Conservation (phyloP, 2,888 invertebrate species). For the Eupithecia tripunctaria region DNA sequence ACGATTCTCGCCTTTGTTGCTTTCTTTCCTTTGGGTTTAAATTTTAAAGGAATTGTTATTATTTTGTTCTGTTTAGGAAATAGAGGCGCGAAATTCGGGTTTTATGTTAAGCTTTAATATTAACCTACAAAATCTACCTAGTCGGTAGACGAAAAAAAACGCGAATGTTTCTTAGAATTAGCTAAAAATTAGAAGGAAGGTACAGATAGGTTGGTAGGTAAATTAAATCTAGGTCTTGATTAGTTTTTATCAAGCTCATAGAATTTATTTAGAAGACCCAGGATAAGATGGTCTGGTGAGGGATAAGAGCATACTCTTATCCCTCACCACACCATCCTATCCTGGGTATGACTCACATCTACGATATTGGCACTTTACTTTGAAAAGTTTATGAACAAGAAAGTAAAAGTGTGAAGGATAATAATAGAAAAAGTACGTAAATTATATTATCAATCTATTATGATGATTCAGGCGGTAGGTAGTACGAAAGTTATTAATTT, state of each 20-base stretch:
- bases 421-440: too few species aligned
- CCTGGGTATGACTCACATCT: too few species aligned
- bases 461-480: too few species aligned
- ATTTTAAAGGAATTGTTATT: constrained; percentile 14
- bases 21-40: constrained; percentile 34
- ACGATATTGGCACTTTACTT: too few species aligned
- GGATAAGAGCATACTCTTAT: too few species aligned
- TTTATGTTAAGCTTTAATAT: not conserved
- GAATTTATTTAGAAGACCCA: not conserved
- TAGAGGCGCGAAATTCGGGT: not conserved
- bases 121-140: not conserved
- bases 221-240: not conserved
- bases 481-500: too few species aligned
- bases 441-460: too few species aligned
- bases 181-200: not conserved
- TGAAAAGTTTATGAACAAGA: too few species aligned
- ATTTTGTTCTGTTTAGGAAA: constrained; percentile 15
- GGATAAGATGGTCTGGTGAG: not conserved
- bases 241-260: not conserved
- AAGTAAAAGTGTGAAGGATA: too few species aligned
- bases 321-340: too few species aligned
- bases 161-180: not conserved
- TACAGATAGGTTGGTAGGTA: not conserved
- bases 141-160: not conserved
- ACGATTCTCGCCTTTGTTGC: constrained; percentile 30